Evolutionary conservation across 2,113 vertebrate genomes (phyloP).

Genomic region (Nettapus auritus): DNA sequence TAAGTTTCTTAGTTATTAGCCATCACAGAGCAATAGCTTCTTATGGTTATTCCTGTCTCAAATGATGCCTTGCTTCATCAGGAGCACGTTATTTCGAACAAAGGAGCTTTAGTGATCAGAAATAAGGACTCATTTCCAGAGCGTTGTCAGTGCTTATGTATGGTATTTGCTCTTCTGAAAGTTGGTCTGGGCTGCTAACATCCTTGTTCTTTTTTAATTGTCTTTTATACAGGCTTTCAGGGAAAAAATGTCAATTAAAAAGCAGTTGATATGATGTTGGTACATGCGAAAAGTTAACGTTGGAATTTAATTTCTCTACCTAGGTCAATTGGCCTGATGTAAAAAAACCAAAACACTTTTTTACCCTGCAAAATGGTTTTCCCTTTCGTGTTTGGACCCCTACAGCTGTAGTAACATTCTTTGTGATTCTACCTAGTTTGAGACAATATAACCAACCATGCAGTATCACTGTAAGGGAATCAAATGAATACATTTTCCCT

Average conservation of each 20-base stretch:
- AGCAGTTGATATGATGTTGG: not conserved
- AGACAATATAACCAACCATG: not conserved
- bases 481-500: not conserved
- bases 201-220: not conserved
- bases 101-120: not conserved
- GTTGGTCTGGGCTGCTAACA: not conserved
- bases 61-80: not conserved
- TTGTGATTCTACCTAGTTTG: not conserved
- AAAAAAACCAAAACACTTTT: not conserved
- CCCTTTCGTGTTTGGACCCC: not conserved
- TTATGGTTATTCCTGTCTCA: not conserved
- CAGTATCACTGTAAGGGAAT: not conserved
- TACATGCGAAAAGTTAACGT: not conserved
- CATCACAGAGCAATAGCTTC: not conserved
- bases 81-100: not conserved
- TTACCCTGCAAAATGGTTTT: not conserved
- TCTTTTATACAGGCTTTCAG: not conserved
- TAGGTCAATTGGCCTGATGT: not conserved
- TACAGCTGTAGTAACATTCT: fast-evolving
- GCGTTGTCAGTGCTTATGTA: not conserved
- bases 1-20: not conserved
- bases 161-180: not conserved
- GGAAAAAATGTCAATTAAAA: not conserved
- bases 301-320: not conserved
- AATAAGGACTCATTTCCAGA: not conserved